Base-by-base conservation (phyloP, 1,140 invertebrate species). In the Mylabris phalerata region DNA sequence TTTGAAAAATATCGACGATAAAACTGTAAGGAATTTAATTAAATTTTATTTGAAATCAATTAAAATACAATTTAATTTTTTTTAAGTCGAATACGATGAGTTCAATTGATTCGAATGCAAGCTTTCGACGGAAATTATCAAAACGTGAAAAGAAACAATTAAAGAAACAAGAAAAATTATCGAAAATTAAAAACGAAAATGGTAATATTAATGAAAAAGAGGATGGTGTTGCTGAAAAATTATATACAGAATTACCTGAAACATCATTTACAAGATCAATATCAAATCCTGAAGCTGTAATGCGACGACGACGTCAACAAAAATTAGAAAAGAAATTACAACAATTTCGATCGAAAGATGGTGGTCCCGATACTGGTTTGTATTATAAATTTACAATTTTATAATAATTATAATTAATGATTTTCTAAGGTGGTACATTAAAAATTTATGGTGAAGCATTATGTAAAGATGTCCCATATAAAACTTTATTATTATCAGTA, bases 201-300 rank as follows among this genome's bases (percentile, higher is more conserved):
- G 85, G 79, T 49, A 76, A 84, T 63, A 71, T 75, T 4, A 84
- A 84, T 43, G 82, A 92, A 52, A 89, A 91, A 60, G 88, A 91
- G 70, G 90, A 92, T 69, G 88, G 88, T 55, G 90, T 95, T 11
- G 92, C 93, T 0, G 92, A 94, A 71, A 95, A 93, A 78, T 77
- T 97, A 44, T 97, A 97, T 67, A 93, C 89, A 90, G 95, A 98
- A 80, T 77, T 98, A 60, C 96, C 96, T 19, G 95, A 98, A 79
- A 97, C 94, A 26, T 95, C 92, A 72, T 99, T 99, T 75, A 98
- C 95, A 11, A 81, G 97, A 61, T 98, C 93, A 62, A 98, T 99
- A 71, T 98, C 95, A 49, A 99, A 99, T 80, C 97, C 97, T 7
- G 97, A 99, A 80, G 94, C 95, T 54, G 97, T 99, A 54, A 98